Conservation (phyloP, 2,113 vertebrate species). For the Phylloscopus whistleri region DNA sequence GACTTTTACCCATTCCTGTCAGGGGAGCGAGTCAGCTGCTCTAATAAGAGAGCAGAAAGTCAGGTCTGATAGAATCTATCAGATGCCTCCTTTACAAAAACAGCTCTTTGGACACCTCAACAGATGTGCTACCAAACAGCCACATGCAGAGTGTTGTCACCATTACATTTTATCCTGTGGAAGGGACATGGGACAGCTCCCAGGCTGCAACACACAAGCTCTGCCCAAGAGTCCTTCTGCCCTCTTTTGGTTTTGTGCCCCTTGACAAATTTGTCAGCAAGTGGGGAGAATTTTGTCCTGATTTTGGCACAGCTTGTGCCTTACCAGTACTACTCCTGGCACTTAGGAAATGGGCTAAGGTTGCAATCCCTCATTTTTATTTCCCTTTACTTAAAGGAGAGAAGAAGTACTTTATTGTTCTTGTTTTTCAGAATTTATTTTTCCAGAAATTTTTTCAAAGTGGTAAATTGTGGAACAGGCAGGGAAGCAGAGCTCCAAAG, state of each 20-base stretch:
- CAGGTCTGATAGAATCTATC: background rate
- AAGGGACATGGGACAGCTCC: background rate
- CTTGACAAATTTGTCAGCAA: background rate
- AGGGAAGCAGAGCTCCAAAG: background rate
- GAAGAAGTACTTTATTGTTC: background rate
- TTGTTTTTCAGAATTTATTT: background rate
- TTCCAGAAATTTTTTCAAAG: background rate
- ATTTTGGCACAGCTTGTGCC: background rate
- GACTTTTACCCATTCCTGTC: background rate
- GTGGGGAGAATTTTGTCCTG: background rate
- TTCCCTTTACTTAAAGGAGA: background rate
- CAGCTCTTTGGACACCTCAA: background rate
- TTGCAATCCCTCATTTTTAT: background rate
- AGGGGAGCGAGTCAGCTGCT: accelerated
- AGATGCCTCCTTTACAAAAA: background rate
- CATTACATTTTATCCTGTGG: background rate
- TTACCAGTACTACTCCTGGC: background rate
- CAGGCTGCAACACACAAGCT: background rate
- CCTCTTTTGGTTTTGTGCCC: background rate
- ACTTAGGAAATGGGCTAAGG: background rate
- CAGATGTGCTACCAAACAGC: background rate
- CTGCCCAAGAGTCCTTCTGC: background rate
- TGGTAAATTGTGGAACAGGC: background rate
- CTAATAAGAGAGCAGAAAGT: background rate
- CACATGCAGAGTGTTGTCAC: background rate